Evolutionary conservation across 2,113 vertebrate species (phyloP).

Genomic region (Aegithalos caudatus): DNA sequence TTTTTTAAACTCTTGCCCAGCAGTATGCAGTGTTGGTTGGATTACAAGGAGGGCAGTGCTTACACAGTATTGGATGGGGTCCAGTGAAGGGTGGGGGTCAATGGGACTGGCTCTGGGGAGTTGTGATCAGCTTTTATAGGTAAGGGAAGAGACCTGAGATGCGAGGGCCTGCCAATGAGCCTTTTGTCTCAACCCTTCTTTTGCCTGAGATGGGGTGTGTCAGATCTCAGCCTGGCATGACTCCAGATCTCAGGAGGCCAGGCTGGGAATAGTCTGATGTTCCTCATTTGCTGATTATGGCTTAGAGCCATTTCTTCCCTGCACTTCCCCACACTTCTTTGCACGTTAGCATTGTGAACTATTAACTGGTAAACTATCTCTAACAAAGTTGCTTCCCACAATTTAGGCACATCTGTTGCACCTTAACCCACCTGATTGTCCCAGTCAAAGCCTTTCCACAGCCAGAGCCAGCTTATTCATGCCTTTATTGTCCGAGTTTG

Average conservation of each 20-base stretch:
- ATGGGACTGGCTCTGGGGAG: background rate
- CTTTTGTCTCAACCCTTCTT: background rate
- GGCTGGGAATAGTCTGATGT: background rate
- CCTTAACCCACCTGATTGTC: background rate
- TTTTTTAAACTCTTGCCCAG: background rate
- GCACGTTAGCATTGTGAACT: background rate
- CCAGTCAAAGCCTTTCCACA: background rate
- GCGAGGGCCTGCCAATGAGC: background rate
- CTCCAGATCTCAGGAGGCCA: background rate
- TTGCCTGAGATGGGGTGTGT: background rate
- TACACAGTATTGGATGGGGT: background rate
- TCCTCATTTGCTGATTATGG: background rate
- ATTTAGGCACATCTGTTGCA: background rate
- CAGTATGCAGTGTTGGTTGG: fast-evolving
- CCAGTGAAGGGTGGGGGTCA: background rate
- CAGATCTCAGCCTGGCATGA: background rate
- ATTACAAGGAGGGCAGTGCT: background rate
- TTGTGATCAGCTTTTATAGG: background rate
- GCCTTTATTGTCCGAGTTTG: background rate
- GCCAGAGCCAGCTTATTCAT: background rate
- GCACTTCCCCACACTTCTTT: background rate
- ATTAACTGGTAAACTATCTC: background rate
- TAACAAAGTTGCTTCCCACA: background rate
- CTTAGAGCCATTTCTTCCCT: background rate
- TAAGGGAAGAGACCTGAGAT: background rate